Evolutionary conservation across 1,140 invertebrate species (phyloP), one percentile per base, ranked within the genome.

Genomic region (Drosophila ficusphila): DNA sequence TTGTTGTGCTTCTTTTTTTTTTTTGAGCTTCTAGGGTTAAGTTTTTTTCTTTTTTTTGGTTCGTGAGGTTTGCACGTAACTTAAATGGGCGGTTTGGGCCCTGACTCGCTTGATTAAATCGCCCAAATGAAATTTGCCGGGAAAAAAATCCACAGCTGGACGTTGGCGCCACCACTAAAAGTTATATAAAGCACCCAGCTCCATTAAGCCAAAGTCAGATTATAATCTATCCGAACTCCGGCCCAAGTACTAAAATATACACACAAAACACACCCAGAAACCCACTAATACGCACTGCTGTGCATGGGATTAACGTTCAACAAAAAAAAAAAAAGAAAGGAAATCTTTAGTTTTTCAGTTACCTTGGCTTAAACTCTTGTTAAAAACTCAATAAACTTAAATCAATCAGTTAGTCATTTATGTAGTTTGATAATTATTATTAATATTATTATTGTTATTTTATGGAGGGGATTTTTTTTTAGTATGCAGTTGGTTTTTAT

Each of bases 61-160:
- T 46, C 42, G 42, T 46, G 42, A 33, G 48, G 39, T 33, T 33
- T 12, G 51, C 39, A 71, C 42, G 65, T 64, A 46, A 69, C 33
- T 31, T 46, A 41, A 65, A 51, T 65, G 56, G 29, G 34, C 19
- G 11, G 29, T 47, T 19, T 14, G 34, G 31, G n/a, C n/a, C 44
- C 33, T 47, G 47, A 60, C 46, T 42, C 42, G 53, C 64, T 77
- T 82, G 78, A 83, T 82, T 78, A 77, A 77, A 82, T 82, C 74
- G 47, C 61, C 36, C 21, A 47, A 64, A 47, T 38, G 11, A 65
- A 65, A 64, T 64, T 42, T 49, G 46, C 11, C 12, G 18, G 60
- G 25, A 41, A 61, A 79, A 46, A 71, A 76, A 70, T 79, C 64
- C 78, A 81, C 65, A 57, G 64, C 36, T 51, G 34, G 36, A 47